Base-by-base conservation (phyloP, 2,797 vertebrate species). In the Sebastes jordani region DNA sequence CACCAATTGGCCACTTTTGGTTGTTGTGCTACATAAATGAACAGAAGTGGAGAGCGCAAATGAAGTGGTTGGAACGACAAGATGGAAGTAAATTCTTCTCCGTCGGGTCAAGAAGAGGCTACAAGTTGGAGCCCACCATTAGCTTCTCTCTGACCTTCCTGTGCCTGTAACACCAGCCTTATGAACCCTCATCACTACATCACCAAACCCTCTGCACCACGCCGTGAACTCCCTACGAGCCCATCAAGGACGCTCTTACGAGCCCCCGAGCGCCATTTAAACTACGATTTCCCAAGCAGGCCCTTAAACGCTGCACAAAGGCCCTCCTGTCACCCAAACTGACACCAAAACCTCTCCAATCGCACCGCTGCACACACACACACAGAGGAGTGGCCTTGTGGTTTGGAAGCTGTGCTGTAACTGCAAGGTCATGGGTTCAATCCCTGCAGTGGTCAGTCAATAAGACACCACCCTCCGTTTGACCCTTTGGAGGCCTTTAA, bases 161-260 rank as follows among this genome's bases (percentile, higher is more conserved):
- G 81, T 80, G 82, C 75, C 79, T 62, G 87, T 87, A 84, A 91
- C 88, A 73, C 25, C 88, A 86, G 84, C 85, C 85, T 72, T 46
- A 78, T 86, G 89, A 92, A 91, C 90, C 84, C 84, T 74, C 83
- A 58, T 78, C 89, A 72, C 88, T 83, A 61, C 88, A 70, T 86
- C 64, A 89, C 73, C 73, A 2, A 55, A 86, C 74, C 63, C 73
- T 71, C 81, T 63, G 66, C 81, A 55, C 80, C 81, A 86, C 46
- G 3, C 72, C 14, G 20, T 86, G 88, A 93, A 90, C 92, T 92
- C 92, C 92, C 91, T 5, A 7, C 7, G 85, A 89, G 90, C 87
- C 90, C 85, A 84, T 91, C 86, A 84, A 74, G 64, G 89, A 72
- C 73, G 5, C 60, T 59, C 76, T 92, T 86, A 92, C 66, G 72